Evolutionary conservation across 2,888 invertebrate genomes (phyloP), one percentile per base, ranked within the genome.

Genomic region (Cryptops parisi): DNA sequence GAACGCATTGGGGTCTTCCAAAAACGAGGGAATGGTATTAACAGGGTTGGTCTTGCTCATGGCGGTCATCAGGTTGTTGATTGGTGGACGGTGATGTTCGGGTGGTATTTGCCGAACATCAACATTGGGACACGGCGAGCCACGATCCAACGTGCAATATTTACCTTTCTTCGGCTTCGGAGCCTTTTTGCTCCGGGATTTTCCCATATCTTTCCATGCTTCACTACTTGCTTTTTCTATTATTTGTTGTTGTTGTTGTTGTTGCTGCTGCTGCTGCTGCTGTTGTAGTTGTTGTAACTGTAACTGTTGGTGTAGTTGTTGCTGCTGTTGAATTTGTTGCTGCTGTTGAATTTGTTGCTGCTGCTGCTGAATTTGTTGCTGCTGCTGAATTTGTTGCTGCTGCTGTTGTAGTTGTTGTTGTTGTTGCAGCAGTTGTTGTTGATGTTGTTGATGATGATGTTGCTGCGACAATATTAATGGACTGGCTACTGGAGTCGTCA

Each of bases 1-100:
- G 70, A 88, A 91, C 2, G 88, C 90, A 63, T 82, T 84, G 0
- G 90, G 89, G 69, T 91, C 89, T 60, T 91, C 90, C 75, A 90
- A 80, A 66, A 89, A 90, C 27, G 88, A 88, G 1, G 86, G 86
- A 58, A 25, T 19, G 17, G 50, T 50, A 25, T 26, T n/a, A 17
- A 41, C 25, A 21, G 50, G 23, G 19, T 40, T 50, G 46, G 43
- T 23, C 19, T 25, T 39, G 45, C 26, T 44, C n/a, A 50, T 22
- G 1, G 24, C 23, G 15, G 55, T 39, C 38, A 57, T 33, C 9
- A 54, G 48, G 21, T 54, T 54, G 6, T 55, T 55, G 17, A 58
- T 59, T 43, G 64, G 64, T 50, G 69, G 65, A 57, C 70, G 64
- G 60, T 66, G 67, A 56, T 68, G 68, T 55, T 74, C 75, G 58